Evolutionary conservation across 2,888 invertebrate species (phyloP).

Genomic region (Aporophyla nigra): DNA sequence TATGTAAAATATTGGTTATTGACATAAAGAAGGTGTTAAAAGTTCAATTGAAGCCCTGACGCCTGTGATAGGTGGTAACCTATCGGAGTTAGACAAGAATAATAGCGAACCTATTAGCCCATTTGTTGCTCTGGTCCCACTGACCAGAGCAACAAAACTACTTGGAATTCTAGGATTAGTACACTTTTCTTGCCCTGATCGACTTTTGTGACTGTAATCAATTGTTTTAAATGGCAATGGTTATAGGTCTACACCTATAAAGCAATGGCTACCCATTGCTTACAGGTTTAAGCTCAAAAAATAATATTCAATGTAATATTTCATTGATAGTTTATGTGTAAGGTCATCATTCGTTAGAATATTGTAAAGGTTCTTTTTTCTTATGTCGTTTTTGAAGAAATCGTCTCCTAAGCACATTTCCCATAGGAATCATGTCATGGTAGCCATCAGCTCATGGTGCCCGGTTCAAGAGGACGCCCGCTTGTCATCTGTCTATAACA

Average conservation of each 20-base stretch:
- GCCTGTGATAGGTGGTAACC: not conserved
- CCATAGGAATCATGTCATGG: conserved; percentile 41
- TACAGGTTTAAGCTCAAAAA: not conserved
- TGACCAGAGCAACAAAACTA: too few relatives aligned
- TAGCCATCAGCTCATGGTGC: conserved; percentile 32
- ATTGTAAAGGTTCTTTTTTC: not conserved
- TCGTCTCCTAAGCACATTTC: conserved; percentile 50
- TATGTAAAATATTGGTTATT: not conserved
- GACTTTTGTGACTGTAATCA: not conserved
- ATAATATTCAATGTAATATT: not conserved
- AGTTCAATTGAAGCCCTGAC: not conserved
- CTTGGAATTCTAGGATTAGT: not conserved
- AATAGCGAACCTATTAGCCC: not conserved
- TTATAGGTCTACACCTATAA: too few relatives aligned
- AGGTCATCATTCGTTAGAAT: not conserved
- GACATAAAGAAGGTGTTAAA: not conserved
- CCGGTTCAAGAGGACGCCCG: conserved; percentile 55
- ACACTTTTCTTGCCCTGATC: not conserved
- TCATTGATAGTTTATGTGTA: not conserved
- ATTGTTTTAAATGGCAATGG: not conserved
- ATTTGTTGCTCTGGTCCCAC: too few relatives aligned
- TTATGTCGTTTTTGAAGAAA: conserved; percentile 20
- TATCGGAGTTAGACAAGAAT: not conserved
- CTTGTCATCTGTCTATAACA: conserved; percentile 66
- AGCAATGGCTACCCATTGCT: too few relatives aligned